Conservation (phyloP, 2,888 invertebrate genomes). For the Drosophila macrothrix region DNA sequence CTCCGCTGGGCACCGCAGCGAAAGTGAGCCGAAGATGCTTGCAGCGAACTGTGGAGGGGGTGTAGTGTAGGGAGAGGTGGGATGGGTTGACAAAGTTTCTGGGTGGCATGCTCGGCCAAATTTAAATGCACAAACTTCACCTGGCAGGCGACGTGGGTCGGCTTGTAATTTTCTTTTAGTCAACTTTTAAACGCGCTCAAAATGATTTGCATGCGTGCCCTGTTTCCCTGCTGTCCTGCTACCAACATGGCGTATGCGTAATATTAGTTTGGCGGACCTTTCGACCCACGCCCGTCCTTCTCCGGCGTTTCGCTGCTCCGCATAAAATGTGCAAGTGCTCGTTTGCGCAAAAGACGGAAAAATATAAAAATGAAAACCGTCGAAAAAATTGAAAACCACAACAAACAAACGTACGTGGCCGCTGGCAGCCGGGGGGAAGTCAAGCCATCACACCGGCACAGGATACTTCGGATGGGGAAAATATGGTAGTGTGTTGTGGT, state of each 20-base stretch:
- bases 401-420: slow-evolving; percentile 36
- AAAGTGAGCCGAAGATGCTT: slow-evolving; percentile 27
- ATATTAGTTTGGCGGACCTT: slow-evolving; percentile 56
- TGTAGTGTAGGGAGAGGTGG: neutral
- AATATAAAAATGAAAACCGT: slow-evolving; percentile 1
- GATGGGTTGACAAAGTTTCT: slow-evolving; percentile 11
- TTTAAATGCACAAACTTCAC: slow-evolving; percentile 62
- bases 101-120: slow-evolving; percentile 50
- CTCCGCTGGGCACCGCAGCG: slow-evolving; percentile 56
- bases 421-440: neutral
- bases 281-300: neutral
- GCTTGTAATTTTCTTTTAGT: slow-evolving; percentile 71
- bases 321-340: slow-evolving; percentile 35
- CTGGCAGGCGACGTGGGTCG: slow-evolving; percentile 39
- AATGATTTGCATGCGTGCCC: slow-evolving; percentile 66
- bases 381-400: slow-evolving; percentile 36
- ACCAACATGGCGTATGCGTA: slow-evolving; percentile 59
- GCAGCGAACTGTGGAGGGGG: neutral
- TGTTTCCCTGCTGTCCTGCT: neutral
- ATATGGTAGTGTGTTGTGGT: no score
- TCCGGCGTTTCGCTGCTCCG: neutral
- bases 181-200: slow-evolving; percentile 68
- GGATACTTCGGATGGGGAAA: neutral
- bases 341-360: slow-evolving; percentile 24
- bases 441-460: neutral